Evolutionary conservation across 2,797 vertebrate genomes (phyloP), one percentile per base, ranked within the genome.

Genomic region (Furcifer pardalis): DNA sequence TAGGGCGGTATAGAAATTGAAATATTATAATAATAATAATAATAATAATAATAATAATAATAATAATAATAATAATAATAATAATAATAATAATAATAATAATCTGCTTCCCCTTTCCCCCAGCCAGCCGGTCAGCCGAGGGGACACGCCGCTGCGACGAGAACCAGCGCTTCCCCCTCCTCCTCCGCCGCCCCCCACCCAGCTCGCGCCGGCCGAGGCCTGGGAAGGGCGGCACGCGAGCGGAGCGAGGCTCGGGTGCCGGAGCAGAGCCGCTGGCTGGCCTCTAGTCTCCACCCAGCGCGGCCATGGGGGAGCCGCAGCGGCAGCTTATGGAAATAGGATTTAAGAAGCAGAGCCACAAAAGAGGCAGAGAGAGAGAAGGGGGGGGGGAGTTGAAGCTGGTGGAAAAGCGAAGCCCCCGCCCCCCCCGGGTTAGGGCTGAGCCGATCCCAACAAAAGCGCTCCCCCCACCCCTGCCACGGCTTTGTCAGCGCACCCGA

Each of bases 211-310:
- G 32, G 65, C 17, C 5, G 1, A n/a, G n/a, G 91, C 93, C 91
- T 89, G 95, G n/a, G n/a, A n/a, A n/a, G 96, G 96, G 95, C 96
- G 97, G 97, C 97, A 96, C 97, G 95, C 92, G 96, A 97, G 96
- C 93, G 90, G 89, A 93, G 94, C 1, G 90, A 87, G 92, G 92
- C 95, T 91, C 92, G 90, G 92, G 93, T 94, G 94, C 93, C 90
- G 83, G 42, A 88, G 76, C 90, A 86, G 80, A 69, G 78, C 80
- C 75, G n/a, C n/a, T n/a, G n/a, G 1, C 77, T 30, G 71, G 86
- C 83, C 80, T 79, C n/a, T n/a, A n/a, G n/a, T n/a, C 60, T 73
- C 75, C 7, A 5, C n/a, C 19, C 5, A 76, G 49, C 87, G 49
- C 23, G 35, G 69, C 66, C 74, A n/a, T n/a, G 42, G n/a, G 42